A percentile compares a stretch with the other conserved stretches of the same genome.
These are phyloP conservation scores for Parasteatoda lunata DNA, from an alignment of 2,888 invertebrate species.

Conservation along the genomic window DNA sequence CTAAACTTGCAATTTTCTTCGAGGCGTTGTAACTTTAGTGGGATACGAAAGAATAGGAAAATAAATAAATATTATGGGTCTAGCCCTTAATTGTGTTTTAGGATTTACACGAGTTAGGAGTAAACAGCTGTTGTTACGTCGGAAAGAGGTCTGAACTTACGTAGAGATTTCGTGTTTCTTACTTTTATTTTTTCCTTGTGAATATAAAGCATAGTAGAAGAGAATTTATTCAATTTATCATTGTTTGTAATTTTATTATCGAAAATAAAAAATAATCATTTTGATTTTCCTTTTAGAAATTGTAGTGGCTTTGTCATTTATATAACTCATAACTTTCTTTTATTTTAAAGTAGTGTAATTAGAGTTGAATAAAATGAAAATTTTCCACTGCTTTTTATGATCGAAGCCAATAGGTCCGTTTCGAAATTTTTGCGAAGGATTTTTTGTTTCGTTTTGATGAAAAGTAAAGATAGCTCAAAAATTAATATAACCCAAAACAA, in stretches of 20 bases:
- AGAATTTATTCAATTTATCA: neutral
- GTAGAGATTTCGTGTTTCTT: neutral
- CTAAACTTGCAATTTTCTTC: too few relatives aligned
- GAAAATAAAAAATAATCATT: neutral
- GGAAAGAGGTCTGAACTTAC: neutral
- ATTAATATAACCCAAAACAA: too few relatives aligned
- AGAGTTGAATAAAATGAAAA: neutral
- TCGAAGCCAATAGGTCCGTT: neutral
- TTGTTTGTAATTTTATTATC: neutral
- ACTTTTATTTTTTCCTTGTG: neutral
- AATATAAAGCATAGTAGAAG: neutral
- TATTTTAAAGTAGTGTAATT: neutral
- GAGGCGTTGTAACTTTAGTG: too few relatives aligned
- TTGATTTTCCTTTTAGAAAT: neutral
- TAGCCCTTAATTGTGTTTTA: too few relatives aligned
- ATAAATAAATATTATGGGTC: too few relatives aligned
- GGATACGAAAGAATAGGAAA: too few relatives aligned
- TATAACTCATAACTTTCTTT: neutral
- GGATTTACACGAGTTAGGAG: too few relatives aligned
- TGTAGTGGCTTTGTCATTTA: neutral
- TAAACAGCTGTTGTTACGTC: neutral
- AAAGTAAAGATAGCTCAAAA: too few relatives aligned
- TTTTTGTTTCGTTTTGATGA: too few relatives aligned
- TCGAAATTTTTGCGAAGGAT: neutral
- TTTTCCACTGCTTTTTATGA: neutral